Conservation (phyloP, 2,797 vertebrate genomes). For the Chromis chromis region DNA sequence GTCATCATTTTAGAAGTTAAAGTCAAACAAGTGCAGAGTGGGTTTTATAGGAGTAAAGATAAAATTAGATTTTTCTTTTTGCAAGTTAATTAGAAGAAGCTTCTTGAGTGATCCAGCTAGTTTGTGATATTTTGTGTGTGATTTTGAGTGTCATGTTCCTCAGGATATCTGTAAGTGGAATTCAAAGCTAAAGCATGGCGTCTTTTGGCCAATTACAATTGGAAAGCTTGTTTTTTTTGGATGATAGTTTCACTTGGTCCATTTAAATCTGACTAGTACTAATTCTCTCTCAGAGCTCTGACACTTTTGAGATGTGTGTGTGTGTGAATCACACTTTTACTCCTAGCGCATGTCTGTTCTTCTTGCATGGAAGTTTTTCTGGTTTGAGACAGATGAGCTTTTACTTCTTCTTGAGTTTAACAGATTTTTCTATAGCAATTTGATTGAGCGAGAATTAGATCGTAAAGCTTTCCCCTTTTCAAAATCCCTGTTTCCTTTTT, state of each 20-base stretch:
- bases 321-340: constrained; percentile 75
- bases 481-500: constrained; percentile 66
- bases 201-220: constrained; percentile 48
- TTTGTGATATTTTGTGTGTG: constrained; percentile 47
- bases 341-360: constrained; percentile 92
- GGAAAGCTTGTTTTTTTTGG: constrained; percentile 47
- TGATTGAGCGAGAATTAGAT: constrained; percentile 67
- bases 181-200: constrained; percentile 68
- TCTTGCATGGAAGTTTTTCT: constrained; percentile 89
- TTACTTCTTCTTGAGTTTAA: constrained; percentile 65
- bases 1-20: constrained; percentile 2
- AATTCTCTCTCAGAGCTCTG: constrained; percentile 87
- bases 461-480: constrained; percentile 71
- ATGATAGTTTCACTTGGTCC: constrained; percentile 79
- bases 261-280: constrained; percentile 89
- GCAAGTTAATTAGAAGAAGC: constrained; percentile 24
- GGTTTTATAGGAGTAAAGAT: constrained; percentile 26
- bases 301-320: constrained; percentile 70
- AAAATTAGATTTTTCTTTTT: constrained; percentile 8
- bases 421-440: constrained; percentile 71
- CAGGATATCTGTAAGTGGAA: constrained; percentile 23
- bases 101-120: constrained; percentile 22
- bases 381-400: constrained; percentile 75
- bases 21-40: constrained; percentile 27
- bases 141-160: constrained; percentile 51